Conservation (phyloP, 2,888 invertebrate genomes). For the Incurvaria masculella region DNA sequence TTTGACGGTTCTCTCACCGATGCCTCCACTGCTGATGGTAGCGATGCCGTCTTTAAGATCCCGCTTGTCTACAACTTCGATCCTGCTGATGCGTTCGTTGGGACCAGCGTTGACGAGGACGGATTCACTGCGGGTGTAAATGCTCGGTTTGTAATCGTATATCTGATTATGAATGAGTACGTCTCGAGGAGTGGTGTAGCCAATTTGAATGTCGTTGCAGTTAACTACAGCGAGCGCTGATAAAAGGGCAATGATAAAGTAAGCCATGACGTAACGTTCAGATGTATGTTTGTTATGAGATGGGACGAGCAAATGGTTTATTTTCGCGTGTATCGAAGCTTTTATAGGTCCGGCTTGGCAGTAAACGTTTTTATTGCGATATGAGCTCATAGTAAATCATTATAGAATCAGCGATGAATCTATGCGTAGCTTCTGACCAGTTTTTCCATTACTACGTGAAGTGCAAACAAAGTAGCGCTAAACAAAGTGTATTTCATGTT, state of each 20-base stretch:
- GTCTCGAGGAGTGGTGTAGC: background rate
- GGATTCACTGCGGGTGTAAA: background rate
- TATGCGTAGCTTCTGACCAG: too few relatives aligned
- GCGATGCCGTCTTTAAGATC: conserved; percentile 40
- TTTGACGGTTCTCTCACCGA: conserved; percentile 34
- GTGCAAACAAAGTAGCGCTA: too few relatives aligned
- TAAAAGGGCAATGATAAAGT: background rate
- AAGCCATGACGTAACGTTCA: too few relatives aligned
- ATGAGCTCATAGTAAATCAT: background rate
- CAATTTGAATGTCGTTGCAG: background rate
- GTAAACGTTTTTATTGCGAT: background rate
- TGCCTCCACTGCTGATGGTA: conserved; percentile 34
- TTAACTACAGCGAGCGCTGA: background rate
- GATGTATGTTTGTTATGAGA: too few relatives aligned
- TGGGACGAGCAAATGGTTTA: background rate
- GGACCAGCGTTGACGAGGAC: conserved; percentile 24
- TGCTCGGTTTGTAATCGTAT: background rate
- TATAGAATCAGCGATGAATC: background rate
- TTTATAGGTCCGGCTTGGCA: background rate
- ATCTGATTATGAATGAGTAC: background rate
- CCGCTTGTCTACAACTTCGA: conserved; percentile 33
- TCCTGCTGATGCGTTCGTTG: conserved; percentile 30
- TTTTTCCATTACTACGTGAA: too few relatives aligned
- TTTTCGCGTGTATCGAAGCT: background rate
- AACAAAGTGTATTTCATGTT: too few relatives aligned